Conservation (phyloP, 2,797 vertebrate genomes). For the Ciconia nigra region DNA sequence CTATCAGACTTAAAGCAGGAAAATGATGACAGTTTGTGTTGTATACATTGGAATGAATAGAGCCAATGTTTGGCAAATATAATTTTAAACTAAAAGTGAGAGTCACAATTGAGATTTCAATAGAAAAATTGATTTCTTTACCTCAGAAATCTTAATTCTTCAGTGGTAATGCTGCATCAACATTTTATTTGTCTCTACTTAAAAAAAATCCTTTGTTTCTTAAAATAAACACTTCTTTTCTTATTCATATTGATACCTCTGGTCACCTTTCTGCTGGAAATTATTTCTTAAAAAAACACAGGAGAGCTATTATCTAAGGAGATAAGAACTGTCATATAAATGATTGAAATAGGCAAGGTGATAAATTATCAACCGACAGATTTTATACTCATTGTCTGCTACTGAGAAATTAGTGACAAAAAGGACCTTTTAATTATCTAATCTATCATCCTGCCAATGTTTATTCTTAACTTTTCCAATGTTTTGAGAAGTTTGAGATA, state of each 20-base stretch:
- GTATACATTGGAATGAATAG: neutral
- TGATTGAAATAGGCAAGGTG: neutral
- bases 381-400: neutral
- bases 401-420: neutral
- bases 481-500: conserved; percentile 16
- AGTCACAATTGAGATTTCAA: neutral
- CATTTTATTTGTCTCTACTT: neutral
- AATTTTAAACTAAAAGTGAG: neutral
- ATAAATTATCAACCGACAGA: neutral
- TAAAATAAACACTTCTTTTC: neutral
- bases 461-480: neutral
- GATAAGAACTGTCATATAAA: neutral
- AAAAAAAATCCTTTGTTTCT: neutral
- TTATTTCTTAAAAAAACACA: neutral
- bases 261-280: neutral
- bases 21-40: neutral
- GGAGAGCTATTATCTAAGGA: neutral
- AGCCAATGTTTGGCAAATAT: fast-evolving
- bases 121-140: neutral
- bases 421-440: conserved; percentile 23
- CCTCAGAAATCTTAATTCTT: neutral
- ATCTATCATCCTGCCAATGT: conserved; percentile 1
- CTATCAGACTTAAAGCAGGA: neutral
- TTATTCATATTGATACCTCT: neutral
- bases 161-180: neutral